Evolutionary conservation across 2,113 vertebrate species (phyloP), one percentile per base, ranked within the genome.

Genomic region (Mesembrinibis cayennensis): DNA sequence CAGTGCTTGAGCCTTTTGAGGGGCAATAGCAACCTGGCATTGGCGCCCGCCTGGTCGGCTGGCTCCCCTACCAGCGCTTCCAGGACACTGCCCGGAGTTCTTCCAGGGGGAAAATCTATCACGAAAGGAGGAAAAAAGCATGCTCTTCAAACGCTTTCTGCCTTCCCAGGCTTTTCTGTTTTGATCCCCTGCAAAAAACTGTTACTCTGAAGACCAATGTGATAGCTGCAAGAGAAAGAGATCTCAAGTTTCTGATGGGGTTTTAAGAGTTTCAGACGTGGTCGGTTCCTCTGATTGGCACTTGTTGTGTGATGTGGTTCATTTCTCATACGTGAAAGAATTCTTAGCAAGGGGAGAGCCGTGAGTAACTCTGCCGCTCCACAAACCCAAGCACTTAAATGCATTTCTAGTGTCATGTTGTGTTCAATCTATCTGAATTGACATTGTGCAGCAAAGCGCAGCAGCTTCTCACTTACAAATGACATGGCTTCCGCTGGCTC

Each of bases 11-110:
- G 20, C 12, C 25, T 55, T 44, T 10, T 9, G 45, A 71, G 9
- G 29, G 47, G 62, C 18, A 58, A 26, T 2, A 27, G 7, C 19
- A 76, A 2, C 13, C 21, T 16, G 42, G 53, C 13, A 11, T 32
- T n/a, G 42, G 11, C 16, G 52, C 15, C 40, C 3, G 1, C 19
- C 34, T 20, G 7, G 10, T 15, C 1, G 1, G 22, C 30, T 7
- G n/a, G 12, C 14, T 70, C 14, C 1, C 1, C 5, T 23, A 36
- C 16, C 61, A 61, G 21, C 1, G 2, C 70, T 63, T 63, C 30
- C 78, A 82, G 56, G 38, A 74, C 36, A 18, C 55, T 63, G 32
- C 20, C 40, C 3, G 2, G 40, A 45, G 10, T 22, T 61, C n/a
- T 86, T 29, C 44, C 1, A 3, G 23, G 6, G 21, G 27, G 4